phyloP scores from a whole-genome alignment of 2,888 invertebrate species.

The Hemicrepidius hirtus region DNA sequence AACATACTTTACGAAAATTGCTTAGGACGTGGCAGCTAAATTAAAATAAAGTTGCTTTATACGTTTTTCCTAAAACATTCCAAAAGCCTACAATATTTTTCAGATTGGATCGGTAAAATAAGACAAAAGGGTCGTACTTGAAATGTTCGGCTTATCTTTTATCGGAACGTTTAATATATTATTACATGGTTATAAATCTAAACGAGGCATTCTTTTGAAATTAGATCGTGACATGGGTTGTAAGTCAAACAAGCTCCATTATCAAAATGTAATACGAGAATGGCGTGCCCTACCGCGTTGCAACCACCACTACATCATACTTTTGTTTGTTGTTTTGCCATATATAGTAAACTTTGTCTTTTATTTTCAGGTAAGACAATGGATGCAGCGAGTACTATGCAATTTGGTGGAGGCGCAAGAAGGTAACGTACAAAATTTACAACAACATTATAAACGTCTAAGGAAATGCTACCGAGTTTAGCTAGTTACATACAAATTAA shows the following conservation, averaged over 20 bases:
- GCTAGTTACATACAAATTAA: conserved; percentile 38
- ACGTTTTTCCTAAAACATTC: neutral
- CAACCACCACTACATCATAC: neutral
- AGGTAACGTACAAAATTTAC: conserved; percentile 8
- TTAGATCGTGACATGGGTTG: conserved; percentile 34
- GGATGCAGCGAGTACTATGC: neutral
- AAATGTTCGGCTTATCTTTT: conserved; percentile 16
- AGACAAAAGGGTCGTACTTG: conserved; percentile 15
- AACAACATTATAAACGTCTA: conserved; percentile 3
- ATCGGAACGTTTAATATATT: conserved; percentile 19
- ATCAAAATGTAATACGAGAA: conserved; percentile 37
- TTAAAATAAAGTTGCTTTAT: conserved; percentile 14
- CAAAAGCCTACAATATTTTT: neutral
- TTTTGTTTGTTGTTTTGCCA: neutral
- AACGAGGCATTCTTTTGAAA: conserved; percentile 27
- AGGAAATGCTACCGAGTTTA: conserved; percentile 29
- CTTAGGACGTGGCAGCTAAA: neutral
- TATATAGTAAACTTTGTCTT: neutral
- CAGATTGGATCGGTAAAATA: conserved; percentile 7
- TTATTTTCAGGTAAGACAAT: conserved; percentile 20
- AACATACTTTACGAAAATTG: conserved; percentile 14
- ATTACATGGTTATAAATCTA: conserved; percentile 31
- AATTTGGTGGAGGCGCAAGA: neutral
- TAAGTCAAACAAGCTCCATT: conserved; percentile 38
- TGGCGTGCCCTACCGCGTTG: conserved; percentile 38